Percentiles rank a stretch among this genome's conserved stretches.
Evolutionary conservation across 2,888 invertebrate genomes (phyloP).

Genomic region (Apeira syringaria): DNA sequence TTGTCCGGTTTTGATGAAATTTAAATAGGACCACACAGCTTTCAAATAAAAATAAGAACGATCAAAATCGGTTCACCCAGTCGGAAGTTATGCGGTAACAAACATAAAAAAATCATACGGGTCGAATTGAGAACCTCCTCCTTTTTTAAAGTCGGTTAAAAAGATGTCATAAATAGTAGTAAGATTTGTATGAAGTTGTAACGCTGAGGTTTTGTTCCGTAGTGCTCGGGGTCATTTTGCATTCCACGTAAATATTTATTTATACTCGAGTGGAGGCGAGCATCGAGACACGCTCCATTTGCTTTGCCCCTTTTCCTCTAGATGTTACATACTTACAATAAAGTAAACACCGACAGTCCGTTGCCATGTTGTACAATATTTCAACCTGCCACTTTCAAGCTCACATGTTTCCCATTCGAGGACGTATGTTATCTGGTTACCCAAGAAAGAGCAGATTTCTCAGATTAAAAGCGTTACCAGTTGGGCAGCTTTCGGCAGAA

Average conservation of each 20-base stretch:
- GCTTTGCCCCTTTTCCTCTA: slow-evolving; percentile 50
- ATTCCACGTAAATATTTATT: slow-evolving; percentile 49
- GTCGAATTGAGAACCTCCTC: no score
- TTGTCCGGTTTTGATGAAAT: no score
- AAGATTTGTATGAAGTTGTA: slow-evolving; percentile 14
- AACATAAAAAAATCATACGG: no score
- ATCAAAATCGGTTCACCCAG: no score
- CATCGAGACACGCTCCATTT: slow-evolving; percentile 69
- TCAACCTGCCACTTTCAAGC: slow-evolving; percentile 49
- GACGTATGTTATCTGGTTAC: slow-evolving; percentile 47
- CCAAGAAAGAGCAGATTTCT: slow-evolving; percentile 68
- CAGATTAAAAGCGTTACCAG: slow-evolving; percentile 72
- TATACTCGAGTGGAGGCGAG: slow-evolving; percentile 59
- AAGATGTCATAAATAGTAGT: no score
- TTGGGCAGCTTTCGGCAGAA: slow-evolving; percentile 68
- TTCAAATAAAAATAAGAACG: no score
- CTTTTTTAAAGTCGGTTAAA: no score
- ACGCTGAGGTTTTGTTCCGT: slow-evolving; percentile 55
- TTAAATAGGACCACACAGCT: no score
- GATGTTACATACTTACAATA: slow-evolving; percentile 42
- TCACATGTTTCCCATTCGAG: slow-evolving; percentile 36
- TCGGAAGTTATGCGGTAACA: no score
- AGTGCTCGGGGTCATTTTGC: slow-evolving; percentile 65
- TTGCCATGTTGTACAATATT: slow-evolving; percentile 35
- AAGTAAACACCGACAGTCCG: slow-evolving; percentile 35